These are phyloP conservation scores for Poeciliopsis infans DNA, from an alignment of 2,797 vertebrate genomes.

Conservation along the genomic window DNA sequence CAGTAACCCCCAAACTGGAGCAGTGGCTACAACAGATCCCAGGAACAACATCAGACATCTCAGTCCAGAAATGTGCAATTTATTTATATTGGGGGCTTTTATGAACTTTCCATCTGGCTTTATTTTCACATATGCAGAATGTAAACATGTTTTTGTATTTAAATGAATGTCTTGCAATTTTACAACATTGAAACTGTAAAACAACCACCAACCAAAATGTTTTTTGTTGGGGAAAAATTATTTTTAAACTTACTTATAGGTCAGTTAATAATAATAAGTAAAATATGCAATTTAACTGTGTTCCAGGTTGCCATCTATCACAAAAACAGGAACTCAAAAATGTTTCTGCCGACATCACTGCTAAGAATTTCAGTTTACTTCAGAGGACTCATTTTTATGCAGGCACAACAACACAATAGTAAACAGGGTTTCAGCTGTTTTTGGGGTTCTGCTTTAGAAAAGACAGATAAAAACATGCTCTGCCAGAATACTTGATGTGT, in stretches of 20 bases:
- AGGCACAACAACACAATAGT: slow-evolving; percentile 23
- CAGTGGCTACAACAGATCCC: no score
- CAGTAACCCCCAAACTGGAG: no score
- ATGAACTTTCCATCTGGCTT: background rate
- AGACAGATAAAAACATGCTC: slow-evolving; percentile 25
- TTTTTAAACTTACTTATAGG: background rate
- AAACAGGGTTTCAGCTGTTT: slow-evolving; percentile 19
- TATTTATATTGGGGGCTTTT: background rate
- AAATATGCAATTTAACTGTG: background rate
- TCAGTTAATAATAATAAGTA: background rate
- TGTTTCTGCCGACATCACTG: background rate
- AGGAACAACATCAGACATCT: no score
- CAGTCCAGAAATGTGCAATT: no score
- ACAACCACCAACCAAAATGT: background rate
- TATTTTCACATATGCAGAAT: background rate
- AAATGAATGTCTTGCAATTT: background rate
- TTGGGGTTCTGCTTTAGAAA: slow-evolving; percentile 30
- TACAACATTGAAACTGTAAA: background rate
- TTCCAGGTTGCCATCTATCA: background rate
- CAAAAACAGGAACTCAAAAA: background rate
- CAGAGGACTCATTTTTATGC: slow-evolving; percentile 27
- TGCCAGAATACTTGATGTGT: slow-evolving; percentile 41
- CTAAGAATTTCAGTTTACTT: slow-evolving; percentile 10
- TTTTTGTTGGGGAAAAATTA: background rate
- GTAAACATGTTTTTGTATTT: background rate